These are phyloP conservation scores for Ridgeia piscesae DNA, from an alignment of 1,140 invertebrate genomes.

Conservation along the genomic window DNA sequence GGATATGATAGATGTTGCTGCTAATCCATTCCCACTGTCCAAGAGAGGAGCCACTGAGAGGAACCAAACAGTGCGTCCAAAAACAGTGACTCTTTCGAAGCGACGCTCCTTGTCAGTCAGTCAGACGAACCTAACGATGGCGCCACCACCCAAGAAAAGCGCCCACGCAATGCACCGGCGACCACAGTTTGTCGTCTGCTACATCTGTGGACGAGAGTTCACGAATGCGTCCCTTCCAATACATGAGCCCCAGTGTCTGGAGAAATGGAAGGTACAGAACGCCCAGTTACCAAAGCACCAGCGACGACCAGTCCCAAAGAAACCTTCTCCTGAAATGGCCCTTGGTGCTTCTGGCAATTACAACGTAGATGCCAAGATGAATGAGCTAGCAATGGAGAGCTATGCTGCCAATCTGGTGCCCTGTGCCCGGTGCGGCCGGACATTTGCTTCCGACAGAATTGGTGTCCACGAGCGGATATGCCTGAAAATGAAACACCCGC, in stretches of 20 bases:
- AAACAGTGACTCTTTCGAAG: slow-evolving; percentile 8
- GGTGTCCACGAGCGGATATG: slow-evolving; percentile 63
- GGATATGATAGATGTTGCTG: slow-evolving; percentile 17
- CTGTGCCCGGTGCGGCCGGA: slow-evolving; percentile 69
- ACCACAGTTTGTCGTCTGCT: slow-evolving; percentile 49
- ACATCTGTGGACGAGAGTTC: slow-evolving; percentile 57
- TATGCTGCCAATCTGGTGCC: slow-evolving; percentile 61
- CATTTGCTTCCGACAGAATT: slow-evolving; percentile 70
- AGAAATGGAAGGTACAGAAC: slow-evolving; percentile 74
- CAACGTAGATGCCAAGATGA: slow-evolving; percentile 38
- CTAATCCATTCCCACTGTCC: not conserved
- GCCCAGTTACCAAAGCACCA: slow-evolving; percentile 65
- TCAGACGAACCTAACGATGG: not conserved
- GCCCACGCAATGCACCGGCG: not conserved
- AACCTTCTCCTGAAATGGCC: slow-evolving; percentile 57
- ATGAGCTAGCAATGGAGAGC: slow-evolving; percentile 31
- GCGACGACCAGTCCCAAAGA: slow-evolving; percentile 65
- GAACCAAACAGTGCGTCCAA: not conserved
- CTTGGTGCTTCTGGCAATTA: slow-evolving; percentile 35
- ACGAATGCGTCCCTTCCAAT: slow-evolving; percentile 65
- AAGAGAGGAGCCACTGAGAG: slow-evolving; percentile 12
- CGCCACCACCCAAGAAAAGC: not conserved
- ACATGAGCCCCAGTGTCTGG: slow-evolving; percentile 76
- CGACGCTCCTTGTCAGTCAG: not conserved
- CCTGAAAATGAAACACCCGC: slow-evolving; percentile 7